These are phyloP conservation scores for Thera britannica DNA, from an alignment of 2,888 invertebrate genomes.

Conservation along the genomic window DNA sequence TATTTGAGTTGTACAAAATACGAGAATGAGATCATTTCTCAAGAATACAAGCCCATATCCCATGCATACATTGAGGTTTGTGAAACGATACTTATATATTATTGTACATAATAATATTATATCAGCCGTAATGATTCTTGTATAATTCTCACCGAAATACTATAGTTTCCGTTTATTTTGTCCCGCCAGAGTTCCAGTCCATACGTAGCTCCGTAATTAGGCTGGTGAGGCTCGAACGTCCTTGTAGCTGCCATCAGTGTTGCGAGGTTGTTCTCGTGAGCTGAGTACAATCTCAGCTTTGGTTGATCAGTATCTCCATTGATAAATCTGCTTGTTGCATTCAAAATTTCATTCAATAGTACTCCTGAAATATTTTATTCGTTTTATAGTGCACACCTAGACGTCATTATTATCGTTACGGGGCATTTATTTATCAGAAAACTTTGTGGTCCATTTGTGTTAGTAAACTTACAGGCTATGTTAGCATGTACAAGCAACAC, in stretches of 20 bases:
- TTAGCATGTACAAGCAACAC: too few species aligned
- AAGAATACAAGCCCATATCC: too few species aligned
- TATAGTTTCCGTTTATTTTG: constrained; percentile 58
- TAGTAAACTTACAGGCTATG: too few species aligned
- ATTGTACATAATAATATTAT: too few species aligned
- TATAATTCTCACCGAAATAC: constrained; percentile 72
- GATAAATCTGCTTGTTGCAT: constrained; percentile 70
- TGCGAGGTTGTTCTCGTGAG: constrained; percentile 87
- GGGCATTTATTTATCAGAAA: too few species aligned
- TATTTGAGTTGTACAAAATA: too few species aligned
- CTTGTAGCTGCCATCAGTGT: constrained; percentile 83
- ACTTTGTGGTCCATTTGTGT: too few species aligned
- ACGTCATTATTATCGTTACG: too few species aligned
- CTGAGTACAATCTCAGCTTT: constrained; percentile 82
- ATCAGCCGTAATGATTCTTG: neutral
- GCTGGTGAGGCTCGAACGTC: constrained; percentile 84
- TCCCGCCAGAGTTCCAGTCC: constrained; percentile 80
- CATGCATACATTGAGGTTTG: too few species aligned
- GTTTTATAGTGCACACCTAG: neutral
- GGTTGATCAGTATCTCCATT: constrained; percentile 65
- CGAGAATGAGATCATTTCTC: too few species aligned
- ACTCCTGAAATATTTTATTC: constrained; percentile 63
- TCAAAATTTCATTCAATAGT: constrained; percentile 78
- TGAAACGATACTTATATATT: too few species aligned
- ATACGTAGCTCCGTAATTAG: constrained; percentile 83